Percentiles rank a stretch among this genome's conserved stretches.
These are phyloP conservation scores for Drosophila persimilis DNA, from an alignment of 1,140 invertebrate genomes.

Conservation along the genomic window DNA sequence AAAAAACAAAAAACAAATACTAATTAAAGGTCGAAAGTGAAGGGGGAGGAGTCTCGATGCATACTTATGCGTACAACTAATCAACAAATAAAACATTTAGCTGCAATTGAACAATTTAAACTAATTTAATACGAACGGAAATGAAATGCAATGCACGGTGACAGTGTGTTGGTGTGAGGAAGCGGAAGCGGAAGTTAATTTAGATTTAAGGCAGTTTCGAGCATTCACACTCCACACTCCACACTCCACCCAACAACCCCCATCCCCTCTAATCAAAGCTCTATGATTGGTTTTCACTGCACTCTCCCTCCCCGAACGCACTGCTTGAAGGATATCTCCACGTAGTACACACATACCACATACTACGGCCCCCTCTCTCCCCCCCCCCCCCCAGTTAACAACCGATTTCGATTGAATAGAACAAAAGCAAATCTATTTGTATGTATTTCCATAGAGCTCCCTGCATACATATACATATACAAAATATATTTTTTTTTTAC, in stretches of 20 bases:
- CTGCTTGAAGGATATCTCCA: no score
- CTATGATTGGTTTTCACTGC: no score
- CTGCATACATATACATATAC: conserved; percentile 6
- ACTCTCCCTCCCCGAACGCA: no score
- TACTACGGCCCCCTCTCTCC: no score
- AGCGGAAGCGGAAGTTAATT: no score
- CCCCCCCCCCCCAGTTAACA: background rate
- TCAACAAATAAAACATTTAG: conserved; percentile 61
- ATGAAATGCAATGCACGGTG: conserved; percentile 16
- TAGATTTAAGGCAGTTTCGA: no score
- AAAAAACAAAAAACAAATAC: conserved; percentile 12
- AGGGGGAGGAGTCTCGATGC: conserved; percentile 28
- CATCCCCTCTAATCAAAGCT: no score
- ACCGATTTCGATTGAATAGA: conserved; percentile 7
- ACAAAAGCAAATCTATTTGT: conserved; percentile 34
- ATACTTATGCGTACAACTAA: conserved; percentile 61
- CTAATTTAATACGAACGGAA: conserved; percentile 55
- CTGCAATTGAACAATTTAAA: conserved; percentile 72
- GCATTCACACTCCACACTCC: no score
- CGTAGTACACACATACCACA: no score
- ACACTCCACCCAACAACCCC: no score
- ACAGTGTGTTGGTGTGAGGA: no score
- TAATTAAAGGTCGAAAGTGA: conserved; percentile 10
- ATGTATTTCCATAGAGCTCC: conserved; percentile 51
- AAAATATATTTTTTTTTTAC: conserved; percentile 34